Evolutionary conservation across 2,113 vertebrate species (phyloP).

Genomic region (Hucho hucho): DNA sequence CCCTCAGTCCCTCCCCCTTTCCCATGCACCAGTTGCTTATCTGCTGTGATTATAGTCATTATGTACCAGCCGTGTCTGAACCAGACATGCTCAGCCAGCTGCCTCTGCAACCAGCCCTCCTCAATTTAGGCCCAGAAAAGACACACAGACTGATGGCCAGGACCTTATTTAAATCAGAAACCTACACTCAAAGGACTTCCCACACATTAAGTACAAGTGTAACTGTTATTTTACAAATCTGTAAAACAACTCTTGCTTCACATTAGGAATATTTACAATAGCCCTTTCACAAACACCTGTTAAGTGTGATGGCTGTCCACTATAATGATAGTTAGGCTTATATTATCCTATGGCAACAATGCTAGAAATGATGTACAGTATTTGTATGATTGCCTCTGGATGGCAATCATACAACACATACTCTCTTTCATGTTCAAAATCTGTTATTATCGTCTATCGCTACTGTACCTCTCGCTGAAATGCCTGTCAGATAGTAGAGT

Average conservation of each 20-base stretch:
- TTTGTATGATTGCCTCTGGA: slow-evolving; percentile 55
- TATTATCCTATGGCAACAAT: neutral
- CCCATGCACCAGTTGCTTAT: slow-evolving; percentile 71
- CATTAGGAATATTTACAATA: no score
- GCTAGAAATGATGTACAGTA: neutral
- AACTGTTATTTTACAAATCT: neutral
- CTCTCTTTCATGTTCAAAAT: slow-evolving; percentile 74
- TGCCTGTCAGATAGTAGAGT: slow-evolving; percentile 72
- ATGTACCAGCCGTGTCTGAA: slow-evolving; percentile 62
- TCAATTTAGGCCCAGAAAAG: slow-evolving; percentile 48
- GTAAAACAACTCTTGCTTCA: neutral
- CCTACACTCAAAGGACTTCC: neutral
- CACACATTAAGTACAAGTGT: neutral
- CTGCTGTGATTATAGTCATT: slow-evolving; percentile 75
- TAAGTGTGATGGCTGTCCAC: neutral
- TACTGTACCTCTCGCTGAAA: slow-evolving; percentile 55
- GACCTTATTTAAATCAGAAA: neutral
- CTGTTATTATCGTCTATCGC: slow-evolving; percentile 72
- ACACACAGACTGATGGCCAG: neutral
- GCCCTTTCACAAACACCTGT: neutral
- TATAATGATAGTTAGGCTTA: neutral
- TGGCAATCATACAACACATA: slow-evolving; percentile 65
- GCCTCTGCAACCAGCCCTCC: slow-evolving; percentile 53
- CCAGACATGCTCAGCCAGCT: slow-evolving; percentile 60
- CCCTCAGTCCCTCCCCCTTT: slow-evolving; percentile 57